Conservation (phyloP, 2,888 invertebrate genomes). For the Trissolcus brochymenae region DNA sequence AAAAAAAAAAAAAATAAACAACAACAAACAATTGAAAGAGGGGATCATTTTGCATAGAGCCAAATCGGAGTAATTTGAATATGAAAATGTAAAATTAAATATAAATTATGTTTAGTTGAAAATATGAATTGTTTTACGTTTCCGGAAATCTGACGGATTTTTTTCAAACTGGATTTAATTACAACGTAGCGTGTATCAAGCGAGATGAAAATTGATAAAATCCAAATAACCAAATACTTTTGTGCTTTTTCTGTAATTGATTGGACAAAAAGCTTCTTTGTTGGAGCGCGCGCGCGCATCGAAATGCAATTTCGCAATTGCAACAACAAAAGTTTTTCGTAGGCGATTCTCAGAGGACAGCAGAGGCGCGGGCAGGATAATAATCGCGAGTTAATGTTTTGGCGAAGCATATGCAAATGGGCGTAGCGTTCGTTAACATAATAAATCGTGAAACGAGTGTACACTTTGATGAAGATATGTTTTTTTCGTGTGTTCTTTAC, state of each 20-base stretch:
- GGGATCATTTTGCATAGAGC: too few relatives aligned
- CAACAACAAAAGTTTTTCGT: neutral
- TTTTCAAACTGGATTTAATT: conserved; percentile 33
- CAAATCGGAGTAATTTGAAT: neutral
- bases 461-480: conserved; percentile 65
- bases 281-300: neutral
- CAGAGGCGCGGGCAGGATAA: conserved; percentile 9
- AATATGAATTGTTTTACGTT: conserved; percentile 6
- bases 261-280: conserved; percentile 15
- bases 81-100: conserved; percentile 25
- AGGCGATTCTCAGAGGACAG: neutral
- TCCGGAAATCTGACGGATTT: conserved; percentile 17
- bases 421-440: conserved; percentile 38
- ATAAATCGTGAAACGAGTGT: conserved; percentile 57
- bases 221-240: conserved; percentile 21
- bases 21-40: too few relatives aligned
- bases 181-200: conserved; percentile 17
- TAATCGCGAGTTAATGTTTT: conserved; percentile 20
- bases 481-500: conserved; percentile 70
- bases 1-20: too few relatives aligned
- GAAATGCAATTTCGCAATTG: conserved; percentile 6
- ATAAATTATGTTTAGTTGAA: conserved; percentile 30
- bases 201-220: conserved; percentile 28
- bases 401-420: conserved; percentile 21
- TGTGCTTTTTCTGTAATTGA: conserved; percentile 23